These are phyloP conservation scores for Amphipyra berbera DNA, from an alignment of 2,888 invertebrate genomes.

Conservation along the genomic window DNA sequence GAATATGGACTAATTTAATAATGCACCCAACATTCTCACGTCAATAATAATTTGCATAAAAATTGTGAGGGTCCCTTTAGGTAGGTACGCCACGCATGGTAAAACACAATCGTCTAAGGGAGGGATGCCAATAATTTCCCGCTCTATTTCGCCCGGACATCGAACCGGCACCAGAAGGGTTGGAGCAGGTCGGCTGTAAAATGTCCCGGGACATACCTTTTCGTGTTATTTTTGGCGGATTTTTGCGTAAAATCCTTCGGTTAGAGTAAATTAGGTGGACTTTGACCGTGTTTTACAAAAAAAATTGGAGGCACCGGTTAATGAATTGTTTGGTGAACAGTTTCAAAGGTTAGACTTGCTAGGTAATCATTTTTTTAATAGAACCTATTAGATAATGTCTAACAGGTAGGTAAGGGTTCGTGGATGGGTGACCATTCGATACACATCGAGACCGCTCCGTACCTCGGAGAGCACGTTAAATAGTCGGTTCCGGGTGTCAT, in stretches of 20 bases:
- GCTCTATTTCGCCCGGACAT: constrained; percentile 76
- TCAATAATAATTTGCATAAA: constrained; percentile 56
- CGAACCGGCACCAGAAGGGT: constrained; percentile 66
- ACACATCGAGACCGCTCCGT: too few relatives aligned
- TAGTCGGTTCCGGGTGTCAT: too few relatives aligned
- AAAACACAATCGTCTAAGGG: constrained; percentile 60
- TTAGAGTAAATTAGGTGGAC: constrained; percentile 18
- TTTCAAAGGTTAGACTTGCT: constrained; percentile 22
- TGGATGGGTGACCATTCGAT: too few relatives aligned
- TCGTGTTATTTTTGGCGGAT: constrained; percentile 53
- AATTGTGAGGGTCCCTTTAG: constrained; percentile 40
- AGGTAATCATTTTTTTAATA: background rate
- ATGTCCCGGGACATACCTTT: constrained; percentile 59
- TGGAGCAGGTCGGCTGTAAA: constrained; percentile 71
- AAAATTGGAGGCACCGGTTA: constrained; percentile 34
- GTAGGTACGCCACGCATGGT: constrained; percentile 58
- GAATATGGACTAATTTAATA: constrained; percentile 35
- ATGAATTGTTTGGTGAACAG: constrained; percentile 4
- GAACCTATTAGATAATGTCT: background rate
- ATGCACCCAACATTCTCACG: constrained; percentile 23
- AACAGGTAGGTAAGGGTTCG: too few relatives aligned
- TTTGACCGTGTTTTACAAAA: constrained; percentile 34
- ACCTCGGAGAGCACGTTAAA: too few relatives aligned
- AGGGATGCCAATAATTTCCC: constrained; percentile 62
- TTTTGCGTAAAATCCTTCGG: constrained; percentile 40